These are phyloP conservation scores for Penaeus vannamei DNA, from an alignment of 1,140 invertebrate genomes.

Conservation along the genomic window DNA sequence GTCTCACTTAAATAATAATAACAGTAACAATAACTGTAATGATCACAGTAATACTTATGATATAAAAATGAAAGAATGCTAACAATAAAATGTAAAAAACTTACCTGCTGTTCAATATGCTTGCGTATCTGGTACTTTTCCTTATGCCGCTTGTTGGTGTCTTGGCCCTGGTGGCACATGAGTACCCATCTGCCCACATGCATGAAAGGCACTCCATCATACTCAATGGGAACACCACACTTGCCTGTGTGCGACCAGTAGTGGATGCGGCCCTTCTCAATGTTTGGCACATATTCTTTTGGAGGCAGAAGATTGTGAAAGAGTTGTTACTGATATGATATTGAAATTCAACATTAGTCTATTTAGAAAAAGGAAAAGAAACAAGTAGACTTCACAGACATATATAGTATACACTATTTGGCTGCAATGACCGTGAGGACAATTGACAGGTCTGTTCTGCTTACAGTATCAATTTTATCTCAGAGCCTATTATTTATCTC, in stretches of 20 bases:
- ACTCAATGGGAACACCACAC: constrained; percentile 63
- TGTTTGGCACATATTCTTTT: constrained; percentile 63
- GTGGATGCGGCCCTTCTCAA: constrained; percentile 61
- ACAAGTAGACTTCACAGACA: no score
- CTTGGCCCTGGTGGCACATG: constrained; percentile 64
- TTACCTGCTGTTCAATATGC: constrained; percentile 47
- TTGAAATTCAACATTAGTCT: not conserved
- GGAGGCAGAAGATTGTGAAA: not conserved
- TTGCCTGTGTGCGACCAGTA: constrained; percentile 65
- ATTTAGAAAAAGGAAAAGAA: no score
- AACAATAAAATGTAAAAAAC: not conserved
- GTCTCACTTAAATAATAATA: no score
- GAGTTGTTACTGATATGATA: not conserved
- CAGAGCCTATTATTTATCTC: no score
- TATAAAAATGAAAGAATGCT: no score
- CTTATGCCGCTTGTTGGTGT: constrained; percentile 61
- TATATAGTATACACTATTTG: no score
- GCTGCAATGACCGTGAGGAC: no score
- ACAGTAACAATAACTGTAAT: no score
- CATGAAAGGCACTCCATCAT: constrained; percentile 66
- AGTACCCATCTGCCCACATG: constrained; percentile 65
- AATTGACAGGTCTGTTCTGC: no score
- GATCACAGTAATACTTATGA: no score
- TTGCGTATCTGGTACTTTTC: constrained; percentile 64
- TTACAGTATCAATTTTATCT: no score